Percentiles rank a stretch among this genome's conserved stretches.
Conservation (phyloP, 2,888 invertebrate species). For the Noctua fimbriata region DNA sequence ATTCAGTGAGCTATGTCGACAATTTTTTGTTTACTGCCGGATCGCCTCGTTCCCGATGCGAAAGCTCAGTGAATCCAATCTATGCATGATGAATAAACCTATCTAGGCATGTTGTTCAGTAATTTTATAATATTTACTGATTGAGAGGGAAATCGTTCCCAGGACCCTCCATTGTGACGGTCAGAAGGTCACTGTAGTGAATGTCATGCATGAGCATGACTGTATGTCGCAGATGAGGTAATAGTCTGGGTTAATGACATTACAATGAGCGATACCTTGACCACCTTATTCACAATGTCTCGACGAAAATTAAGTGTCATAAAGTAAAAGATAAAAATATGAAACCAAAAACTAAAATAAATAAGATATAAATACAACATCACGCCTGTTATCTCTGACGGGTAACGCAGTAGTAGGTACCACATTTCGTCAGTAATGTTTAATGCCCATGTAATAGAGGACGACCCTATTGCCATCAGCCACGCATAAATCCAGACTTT, state of each 20-base stretch:
- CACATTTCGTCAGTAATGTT: too few species aligned
- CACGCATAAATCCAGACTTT: not conserved
- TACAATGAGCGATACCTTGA: constrained; percentile 32
- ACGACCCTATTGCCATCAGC: not conserved
- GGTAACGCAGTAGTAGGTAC: not conserved
- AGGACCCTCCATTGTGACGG: not conserved
- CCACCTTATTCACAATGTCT: constrained; percentile 39
- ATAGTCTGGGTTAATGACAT: constrained; percentile 43
- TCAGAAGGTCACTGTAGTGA: constrained; percentile 37
- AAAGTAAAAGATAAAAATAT: not conserved
- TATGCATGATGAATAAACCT: not conserved
- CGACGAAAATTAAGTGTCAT: not conserved
- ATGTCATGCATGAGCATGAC: constrained; percentile 21
- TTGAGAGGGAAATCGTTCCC: not conserved
- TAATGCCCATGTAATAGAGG: not conserved
- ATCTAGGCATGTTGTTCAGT: not conserved
- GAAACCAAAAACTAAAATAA: not conserved
- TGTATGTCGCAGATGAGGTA: constrained; percentile 29
- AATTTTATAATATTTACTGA: not conserved
- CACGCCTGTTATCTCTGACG: not conserved
- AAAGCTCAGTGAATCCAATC: not conserved
- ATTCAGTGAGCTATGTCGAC: not conserved
- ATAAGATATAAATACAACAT: not conserved
- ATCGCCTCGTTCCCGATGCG: not conserved
- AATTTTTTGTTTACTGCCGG: not conserved